phyloP scores from a whole-genome alignment of 2,888 invertebrate genomes.

The Eilema griseolum region DNA sequence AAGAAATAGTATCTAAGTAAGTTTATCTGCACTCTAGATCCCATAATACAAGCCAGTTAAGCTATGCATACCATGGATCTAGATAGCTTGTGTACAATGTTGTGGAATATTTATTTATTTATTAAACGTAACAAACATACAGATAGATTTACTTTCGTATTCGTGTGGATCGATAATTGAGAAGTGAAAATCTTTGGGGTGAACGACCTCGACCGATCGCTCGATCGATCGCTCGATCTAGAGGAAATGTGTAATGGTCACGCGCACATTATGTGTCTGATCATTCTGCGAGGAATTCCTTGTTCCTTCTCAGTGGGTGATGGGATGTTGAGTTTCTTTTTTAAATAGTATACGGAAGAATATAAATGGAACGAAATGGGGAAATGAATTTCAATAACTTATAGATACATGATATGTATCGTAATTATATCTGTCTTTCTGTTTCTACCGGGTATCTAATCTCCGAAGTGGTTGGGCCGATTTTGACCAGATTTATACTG shows the following conservation, averaged over 20 bases:
- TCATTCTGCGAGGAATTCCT: slow-evolving; percentile 31
- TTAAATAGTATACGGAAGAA: not conserved
- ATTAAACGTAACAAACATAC: not conserved
- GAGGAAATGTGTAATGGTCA: slow-evolving; percentile 39
- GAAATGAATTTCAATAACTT: not conserved
- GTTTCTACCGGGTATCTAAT: too few species aligned
- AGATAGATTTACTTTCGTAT: slow-evolving; percentile 6
- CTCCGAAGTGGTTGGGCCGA: too few species aligned
- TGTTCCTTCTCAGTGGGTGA: slow-evolving; percentile 23
- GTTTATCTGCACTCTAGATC: too few species aligned
- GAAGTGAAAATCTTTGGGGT: slow-evolving; percentile 42
- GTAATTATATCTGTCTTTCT: not conserved
- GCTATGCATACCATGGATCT: too few species aligned
- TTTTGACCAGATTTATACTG: too few species aligned
- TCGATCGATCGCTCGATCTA: slow-evolving; percentile 21
- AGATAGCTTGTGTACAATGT: too few species aligned
- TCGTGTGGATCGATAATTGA: not conserved
- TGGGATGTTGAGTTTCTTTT: slow-evolving; percentile 11
- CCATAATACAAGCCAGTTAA: too few species aligned
- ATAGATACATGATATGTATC: too few species aligned
- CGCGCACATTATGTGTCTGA: slow-evolving; percentile 26
- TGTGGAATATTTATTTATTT: too few species aligned
- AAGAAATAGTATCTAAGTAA: too few species aligned
- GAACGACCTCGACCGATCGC: slow-evolving; percentile 45
- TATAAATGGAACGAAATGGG: slow-evolving; percentile 9